A percentile compares a stretch with the other conserved stretches of the same genome.
These are phyloP conservation scores for Crotalus horridus DNA, from an alignment of 2,113 vertebrate species.

Conservation along the genomic window DNA sequence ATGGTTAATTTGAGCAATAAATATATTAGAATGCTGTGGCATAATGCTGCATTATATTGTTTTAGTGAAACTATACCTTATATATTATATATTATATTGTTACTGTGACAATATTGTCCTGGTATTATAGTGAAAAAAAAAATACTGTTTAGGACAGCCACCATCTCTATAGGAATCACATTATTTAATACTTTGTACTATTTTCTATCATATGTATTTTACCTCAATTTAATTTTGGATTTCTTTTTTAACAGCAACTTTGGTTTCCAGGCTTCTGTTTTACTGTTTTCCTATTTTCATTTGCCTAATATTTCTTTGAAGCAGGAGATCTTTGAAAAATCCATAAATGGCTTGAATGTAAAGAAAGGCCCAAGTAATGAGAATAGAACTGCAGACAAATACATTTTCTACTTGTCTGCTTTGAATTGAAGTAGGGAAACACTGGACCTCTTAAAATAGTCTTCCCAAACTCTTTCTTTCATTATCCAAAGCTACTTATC, in stretches of 20 bases:
- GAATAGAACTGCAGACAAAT: neutral
- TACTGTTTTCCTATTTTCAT: neutral
- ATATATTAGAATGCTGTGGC: neutral
- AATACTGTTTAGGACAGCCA: neutral
- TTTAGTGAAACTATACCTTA: neutral
- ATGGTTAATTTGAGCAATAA: neutral
- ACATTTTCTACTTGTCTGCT: neutral
- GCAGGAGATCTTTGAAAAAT: neutral
- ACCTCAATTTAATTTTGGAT: neutral
- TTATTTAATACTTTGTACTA: neutral
- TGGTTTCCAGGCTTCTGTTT: neutral
- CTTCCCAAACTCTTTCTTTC: neutral
- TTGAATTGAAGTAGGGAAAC: neutral
- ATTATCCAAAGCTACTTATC: neutral
- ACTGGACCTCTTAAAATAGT: neutral
- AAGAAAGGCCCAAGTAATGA: neutral
- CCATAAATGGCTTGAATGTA: neutral
- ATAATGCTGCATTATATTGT: neutral
- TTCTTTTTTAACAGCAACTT: neutral
- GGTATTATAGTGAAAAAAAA: neutral
- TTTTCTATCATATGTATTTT: neutral
- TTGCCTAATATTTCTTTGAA: neutral
- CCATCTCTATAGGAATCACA: neutral
- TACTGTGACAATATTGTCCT: neutral
- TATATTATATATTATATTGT: neutral